Conservation (phyloP, 2,888 invertebrate genomes). For the Blastobasis adustella region DNA sequence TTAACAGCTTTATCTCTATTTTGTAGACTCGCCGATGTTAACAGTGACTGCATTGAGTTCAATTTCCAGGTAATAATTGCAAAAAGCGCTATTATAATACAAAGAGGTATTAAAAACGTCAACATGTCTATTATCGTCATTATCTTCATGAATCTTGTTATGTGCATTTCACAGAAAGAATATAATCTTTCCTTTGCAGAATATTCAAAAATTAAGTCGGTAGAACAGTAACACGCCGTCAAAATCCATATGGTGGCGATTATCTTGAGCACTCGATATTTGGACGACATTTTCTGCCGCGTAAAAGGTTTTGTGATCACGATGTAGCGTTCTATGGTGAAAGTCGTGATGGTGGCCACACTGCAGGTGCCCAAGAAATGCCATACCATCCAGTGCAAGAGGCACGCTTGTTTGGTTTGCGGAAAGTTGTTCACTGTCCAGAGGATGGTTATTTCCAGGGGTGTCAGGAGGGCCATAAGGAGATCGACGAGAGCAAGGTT, state of each 20-base stretch:
- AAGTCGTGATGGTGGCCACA: constrained; percentile 88
- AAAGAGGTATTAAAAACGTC: too few species aligned
- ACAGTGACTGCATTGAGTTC: too few species aligned
- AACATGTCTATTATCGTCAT: too few species aligned
- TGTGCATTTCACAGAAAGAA: too few species aligned
- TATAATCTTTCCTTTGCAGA: too few species aligned
- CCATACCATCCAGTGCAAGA: constrained; percentile 82
- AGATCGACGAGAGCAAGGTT: constrained; percentile 86
- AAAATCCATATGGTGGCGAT: constrained; percentile 80
- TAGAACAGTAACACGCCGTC: constrained; percentile 67
- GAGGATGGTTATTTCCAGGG: constrained; percentile 84
- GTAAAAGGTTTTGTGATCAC: constrained; percentile 90
- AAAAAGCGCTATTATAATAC: too few species aligned
- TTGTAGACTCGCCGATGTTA: constrained; percentile 33
- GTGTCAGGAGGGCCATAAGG: constrained; percentile 81
- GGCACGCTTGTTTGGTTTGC: constrained; percentile 85
- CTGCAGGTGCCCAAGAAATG: constrained; percentile 89
- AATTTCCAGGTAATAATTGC: too few species aligned
- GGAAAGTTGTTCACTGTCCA: constrained; percentile 85
- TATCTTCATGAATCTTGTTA: too few species aligned
- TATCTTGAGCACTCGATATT: constrained; percentile 86
- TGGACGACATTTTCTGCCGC: constrained; percentile 83
- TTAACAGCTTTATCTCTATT: constrained; percentile 79
- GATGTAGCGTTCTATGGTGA: constrained; percentile 90
- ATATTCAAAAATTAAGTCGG: too few species aligned